Base-by-base conservation (phyloP, 2,113 vertebrate genomes). In the Limanda limanda region DNA sequence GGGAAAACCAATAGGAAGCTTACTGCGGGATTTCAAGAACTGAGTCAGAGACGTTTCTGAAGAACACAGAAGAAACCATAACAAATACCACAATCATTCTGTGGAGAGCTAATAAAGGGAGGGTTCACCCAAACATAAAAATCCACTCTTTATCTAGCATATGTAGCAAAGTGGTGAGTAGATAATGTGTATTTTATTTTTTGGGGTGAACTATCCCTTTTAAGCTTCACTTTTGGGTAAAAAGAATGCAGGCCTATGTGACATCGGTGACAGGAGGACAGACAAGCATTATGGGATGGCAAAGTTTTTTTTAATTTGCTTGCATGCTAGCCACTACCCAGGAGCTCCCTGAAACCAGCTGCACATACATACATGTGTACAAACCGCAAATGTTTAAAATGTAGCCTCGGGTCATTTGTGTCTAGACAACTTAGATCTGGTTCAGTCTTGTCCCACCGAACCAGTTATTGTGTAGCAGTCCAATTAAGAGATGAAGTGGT, bases 161-260 rank as follows among this genome's bases (percentile, higher is more conserved):
- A 31, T 31, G 5, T 7, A 31, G 31, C 40, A 42, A 1, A 42
- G 40, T 42, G 40, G 9, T 37, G 35, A 37, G 8, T 37, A 37
- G 40, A 42, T 42, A 42, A 42, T 42, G 12, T 12, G 10, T 3
- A 31, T 31, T 31, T 31, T 1, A 7, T 7, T 42, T 42, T 13
- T 42, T 42, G 3, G 2, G 40, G 37, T 40, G 24, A 27, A 55
- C 6, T n/a, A 24, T 27, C 23, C 62, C 15, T 74, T 76, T 72
- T 63, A 31, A 47, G 58, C 54, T 52, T 80, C 48, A 68, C 42
- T 76, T 76, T 76, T 37, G 74, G 55, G n/a, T 62, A 14, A 68
- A 47, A 78, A 75, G 77, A 82, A 86, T 79, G 71, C 31, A n/a
- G 61, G 40, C 57, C 62, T 82, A 20, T n/a, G 59, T 81, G 74